Evolutionary conservation across 2,113 vertebrate species (phyloP), one percentile per base, ranked within the genome.

Genomic region (Galemys pyrenaicus): DNA sequence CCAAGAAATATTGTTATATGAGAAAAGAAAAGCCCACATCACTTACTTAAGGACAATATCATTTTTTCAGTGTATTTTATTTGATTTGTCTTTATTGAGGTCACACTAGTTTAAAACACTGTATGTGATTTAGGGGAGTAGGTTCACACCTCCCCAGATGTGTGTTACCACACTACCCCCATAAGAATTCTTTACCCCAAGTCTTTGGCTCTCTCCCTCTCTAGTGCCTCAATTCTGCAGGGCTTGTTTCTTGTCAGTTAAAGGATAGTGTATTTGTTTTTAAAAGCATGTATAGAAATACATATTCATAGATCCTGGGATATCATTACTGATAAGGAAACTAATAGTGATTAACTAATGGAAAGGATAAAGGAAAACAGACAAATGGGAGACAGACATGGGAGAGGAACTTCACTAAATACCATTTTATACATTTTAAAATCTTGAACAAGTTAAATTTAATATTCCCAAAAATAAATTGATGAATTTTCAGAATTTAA

Each of bases 401-500:
- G 26, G 39, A 89, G 13, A 89, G 49, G 91, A 91, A 89, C 35
- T 56, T 80, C 49, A 67, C 70, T 92, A 81, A 93, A 58, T 74
- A 49, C 19, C 37, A 49, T 71, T 80, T 83, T 26, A 54, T 3
- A 62, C 41, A 73, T 71, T 81, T 71, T 17, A 86, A 89, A 51
- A 62, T 71, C 60, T 60, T 74, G 35, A 80, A 60, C 28, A 49
- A 64, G 32, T 17, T 93, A 89, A 62, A 84, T 84, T 78, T 67
- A 56, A 4, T 54, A 89, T 75, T 19, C 56, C 41, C 64, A 86
- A 96, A 95, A 87, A 87, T 64, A 95, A 95, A 86, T 73, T 65
- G 89, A 85, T 77, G 70, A 65, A 92, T 89, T 86, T 94, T 51
- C 41, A 65, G 89, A 91, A 65, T 67, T 16, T 62, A 71, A 95